These are phyloP conservation scores for Metopolophium dirhodum DNA, from an alignment of 1,140 invertebrate species.

Conservation along the genomic window DNA sequence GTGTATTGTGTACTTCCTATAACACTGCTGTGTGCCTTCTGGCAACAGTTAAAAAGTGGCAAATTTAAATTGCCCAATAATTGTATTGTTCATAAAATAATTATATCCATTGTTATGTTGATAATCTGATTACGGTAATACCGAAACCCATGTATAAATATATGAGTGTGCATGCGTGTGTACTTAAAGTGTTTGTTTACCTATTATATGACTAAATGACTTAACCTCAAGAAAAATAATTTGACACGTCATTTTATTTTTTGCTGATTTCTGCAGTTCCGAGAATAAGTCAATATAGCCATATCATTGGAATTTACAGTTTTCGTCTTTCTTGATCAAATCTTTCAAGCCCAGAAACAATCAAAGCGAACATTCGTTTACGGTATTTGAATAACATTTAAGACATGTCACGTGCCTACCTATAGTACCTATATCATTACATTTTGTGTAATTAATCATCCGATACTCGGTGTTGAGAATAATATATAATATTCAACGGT, in stretches of 20 bases:
- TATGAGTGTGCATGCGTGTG: background rate
- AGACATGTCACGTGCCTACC: background rate
- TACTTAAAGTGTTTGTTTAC: background rate
- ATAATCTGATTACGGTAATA: background rate
- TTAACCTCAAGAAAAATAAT: background rate
- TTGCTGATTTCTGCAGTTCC: background rate
- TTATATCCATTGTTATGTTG: background rate
- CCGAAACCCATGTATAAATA: background rate
- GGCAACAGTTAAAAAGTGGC: background rate
- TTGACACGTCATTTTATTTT: background rate
- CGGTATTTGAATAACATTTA: background rate
- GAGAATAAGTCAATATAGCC: background rate
- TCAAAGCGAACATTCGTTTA: background rate
- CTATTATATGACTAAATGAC: too few relatives aligned
- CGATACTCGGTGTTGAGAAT: background rate
- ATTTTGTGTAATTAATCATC: background rate
- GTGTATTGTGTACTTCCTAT: background rate
- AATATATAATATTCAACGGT: background rate
- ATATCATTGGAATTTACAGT: background rate
- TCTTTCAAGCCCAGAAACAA: background rate
- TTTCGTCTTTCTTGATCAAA: background rate
- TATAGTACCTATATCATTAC: background rate
- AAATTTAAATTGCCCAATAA: background rate
- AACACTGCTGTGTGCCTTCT: background rate
- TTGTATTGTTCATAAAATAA: background rate